Conservation (phyloP, 2,888 invertebrate species). For the Drosophila subquinaria region DNA sequence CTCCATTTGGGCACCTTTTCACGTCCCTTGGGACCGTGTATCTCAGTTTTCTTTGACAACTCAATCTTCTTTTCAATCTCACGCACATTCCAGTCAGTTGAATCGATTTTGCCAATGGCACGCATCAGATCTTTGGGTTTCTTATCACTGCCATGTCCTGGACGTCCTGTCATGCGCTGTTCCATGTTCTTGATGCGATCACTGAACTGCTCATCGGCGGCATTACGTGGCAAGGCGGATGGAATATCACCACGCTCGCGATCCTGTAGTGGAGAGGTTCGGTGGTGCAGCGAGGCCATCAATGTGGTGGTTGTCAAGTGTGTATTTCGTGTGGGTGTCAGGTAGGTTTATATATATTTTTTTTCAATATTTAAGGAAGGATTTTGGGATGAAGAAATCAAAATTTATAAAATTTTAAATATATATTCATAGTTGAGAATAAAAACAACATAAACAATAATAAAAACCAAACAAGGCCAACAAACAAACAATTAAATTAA, state of each 20-base stretch:
- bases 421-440: slow-evolving; percentile 28
- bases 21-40: slow-evolving; percentile 85
- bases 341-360: slow-evolving; percentile 32
- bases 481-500: slow-evolving; percentile 19
- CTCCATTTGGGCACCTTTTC: slow-evolving; percentile 97
- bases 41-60: slow-evolving; percentile 86
- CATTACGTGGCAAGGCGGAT: slow-evolving; percentile 83
- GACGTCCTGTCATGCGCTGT: slow-evolving; percentile 90
- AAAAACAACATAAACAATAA: slow-evolving; percentile 37
- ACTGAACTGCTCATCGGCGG: slow-evolving; percentile 85
- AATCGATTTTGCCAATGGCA: slow-evolving; percentile 95
- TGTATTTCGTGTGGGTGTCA: slow-evolving; percentile 43
- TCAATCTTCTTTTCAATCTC: slow-evolving; percentile 96
- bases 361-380: slow-evolving; percentile 30
- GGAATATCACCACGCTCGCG: slow-evolving; percentile 85
- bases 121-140: slow-evolving; percentile 95
- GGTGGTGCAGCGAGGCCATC: slow-evolving; percentile 29
- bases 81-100: slow-evolving; percentile 95
- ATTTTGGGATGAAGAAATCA: slow-evolving; percentile 59
- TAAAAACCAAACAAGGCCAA: slow-evolving; percentile 35
- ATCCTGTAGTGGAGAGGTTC: slow-evolving; percentile 72
- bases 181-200: slow-evolving; percentile 90
- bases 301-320: slow-evolving; percentile 27
- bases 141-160: slow-evolving; percentile 87
- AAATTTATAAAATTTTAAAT: slow-evolving; percentile 56